These are phyloP conservation scores for Synchiropus splendidus DNA, from an alignment of 2,113 vertebrate species.

Conservation along the genomic window DNA sequence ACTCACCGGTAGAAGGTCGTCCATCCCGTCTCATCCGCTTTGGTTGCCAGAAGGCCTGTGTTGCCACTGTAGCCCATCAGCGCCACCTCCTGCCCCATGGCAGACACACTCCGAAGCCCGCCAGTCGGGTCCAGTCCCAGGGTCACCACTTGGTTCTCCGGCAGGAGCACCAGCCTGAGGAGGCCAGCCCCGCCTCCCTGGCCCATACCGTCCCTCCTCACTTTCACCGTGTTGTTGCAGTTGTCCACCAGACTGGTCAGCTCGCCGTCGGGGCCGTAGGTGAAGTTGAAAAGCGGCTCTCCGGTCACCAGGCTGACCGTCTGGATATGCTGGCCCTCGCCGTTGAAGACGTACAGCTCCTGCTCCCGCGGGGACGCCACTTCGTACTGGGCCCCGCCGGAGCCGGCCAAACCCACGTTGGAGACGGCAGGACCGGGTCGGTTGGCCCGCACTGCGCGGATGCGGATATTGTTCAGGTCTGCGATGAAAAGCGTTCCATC, in stretches of 20 bases:
- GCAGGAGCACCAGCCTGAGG: conserved; percentile 85
- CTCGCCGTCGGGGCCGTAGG: conserved; percentile 78
- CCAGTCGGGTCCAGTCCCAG: conserved; percentile 82
- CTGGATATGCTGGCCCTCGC: conserved; percentile 88
- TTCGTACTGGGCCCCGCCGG: conserved; percentile 78
- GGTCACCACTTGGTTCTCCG: conserved; percentile 91
- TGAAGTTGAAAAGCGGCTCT: conserved; percentile 92
- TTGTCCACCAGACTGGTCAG: conserved; percentile 81
- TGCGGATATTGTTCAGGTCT: conserved; percentile 95
- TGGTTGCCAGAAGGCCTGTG: conserved; percentile 89
- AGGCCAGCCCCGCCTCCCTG: conserved; percentile 69
- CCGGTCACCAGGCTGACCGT: conserved; percentile 93
- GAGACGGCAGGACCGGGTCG: conserved; percentile 68
- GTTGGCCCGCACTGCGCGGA: conserved; percentile 88
- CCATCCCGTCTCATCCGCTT: conserved; percentile 97
- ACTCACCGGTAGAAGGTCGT: conserved; percentile 99
- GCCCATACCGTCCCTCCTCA: conserved; percentile 78
- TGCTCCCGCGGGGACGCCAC: conserved; percentile 91
- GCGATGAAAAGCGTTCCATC: conserved; percentile 94
- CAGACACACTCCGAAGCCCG: conserved; percentile 83
- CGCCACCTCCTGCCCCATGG: conserved; percentile 83
- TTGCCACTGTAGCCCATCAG: conserved; percentile 90
- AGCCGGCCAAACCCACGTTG: conserved; percentile 22
- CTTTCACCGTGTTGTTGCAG: conserved; percentile 86
- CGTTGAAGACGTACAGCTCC: conserved; percentile 91